phyloP scores from a whole-genome alignment of 2,888 invertebrate species.

The Synanthedon andrenaeformis region DNA sequence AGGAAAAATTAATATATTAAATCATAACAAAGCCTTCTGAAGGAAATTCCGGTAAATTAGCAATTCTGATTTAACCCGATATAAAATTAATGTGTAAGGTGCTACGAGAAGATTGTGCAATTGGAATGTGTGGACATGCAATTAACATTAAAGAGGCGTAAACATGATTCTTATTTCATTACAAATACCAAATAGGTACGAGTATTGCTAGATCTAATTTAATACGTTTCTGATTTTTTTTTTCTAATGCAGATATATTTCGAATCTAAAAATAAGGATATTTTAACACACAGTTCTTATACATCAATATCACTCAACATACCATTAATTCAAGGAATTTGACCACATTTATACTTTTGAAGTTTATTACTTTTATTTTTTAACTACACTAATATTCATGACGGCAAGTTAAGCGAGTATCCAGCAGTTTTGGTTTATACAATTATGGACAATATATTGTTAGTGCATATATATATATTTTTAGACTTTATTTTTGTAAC shows the following conservation, averaged over 20 bases:
- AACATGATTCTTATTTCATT: constrained; percentile 6
- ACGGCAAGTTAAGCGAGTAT: constrained; percentile 34
- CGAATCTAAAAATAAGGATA: constrained; percentile 52
- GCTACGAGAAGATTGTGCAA: constrained; percentile 14
- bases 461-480: too few relatives aligned
- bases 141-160: constrained; percentile 32
- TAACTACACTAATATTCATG: constrained; percentile 38
- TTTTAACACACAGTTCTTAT: constrained; percentile 28
- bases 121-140: constrained; percentile 17
- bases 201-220: constrained; percentile 14
- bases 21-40: too few relatives aligned
- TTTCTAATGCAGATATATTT: constrained; percentile 40
- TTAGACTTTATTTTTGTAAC: too few relatives aligned
- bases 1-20: too few relatives aligned
- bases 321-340: constrained; percentile 21
- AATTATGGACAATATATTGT: too few relatives aligned
- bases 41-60: too few relatives aligned
- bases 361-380: constrained; percentile 8
- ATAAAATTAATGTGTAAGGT: too few relatives aligned
- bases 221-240: constrained; percentile 3
- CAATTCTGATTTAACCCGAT: too few relatives aligned
- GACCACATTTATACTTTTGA: constrained; percentile 15
- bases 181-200: constrained; percentile 13
- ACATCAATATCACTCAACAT: constrained; percentile 34
- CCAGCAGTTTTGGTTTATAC: neutral